These are phyloP conservation scores for Cerastoderma edule DNA, from an alignment of 2,888 invertebrate genomes.

Conservation along the genomic window DNA sequence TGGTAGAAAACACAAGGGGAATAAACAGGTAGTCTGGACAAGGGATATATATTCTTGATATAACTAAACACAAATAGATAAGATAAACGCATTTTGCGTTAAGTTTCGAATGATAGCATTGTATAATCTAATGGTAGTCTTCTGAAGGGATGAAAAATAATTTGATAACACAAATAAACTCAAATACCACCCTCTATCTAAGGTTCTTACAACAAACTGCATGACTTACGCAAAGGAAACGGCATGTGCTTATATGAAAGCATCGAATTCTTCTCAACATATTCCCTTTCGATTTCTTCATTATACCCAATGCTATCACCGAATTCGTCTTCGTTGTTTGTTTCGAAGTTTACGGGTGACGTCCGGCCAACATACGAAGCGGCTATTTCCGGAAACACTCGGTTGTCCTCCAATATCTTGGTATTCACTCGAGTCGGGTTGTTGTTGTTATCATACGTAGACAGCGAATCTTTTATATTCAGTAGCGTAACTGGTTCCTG, in stretches of 20 bases:
- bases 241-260: constrained; percentile 9
- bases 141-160: not conserved
- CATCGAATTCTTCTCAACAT: not conserved
- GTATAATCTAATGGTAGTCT: not conserved
- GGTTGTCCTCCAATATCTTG: constrained; percentile 6
- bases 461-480: constrained; percentile 9
- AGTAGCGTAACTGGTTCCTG: constrained; percentile 21
- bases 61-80: no score
- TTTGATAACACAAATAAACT: not conserved
- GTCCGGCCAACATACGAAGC: not conserved
- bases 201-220: no score
- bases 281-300: constrained; percentile 19
- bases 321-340: constrained; percentile 15
- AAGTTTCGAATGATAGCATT: no score
- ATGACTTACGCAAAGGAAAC: constrained; percentile 15
- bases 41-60: no score
- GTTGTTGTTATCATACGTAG: not conserved
- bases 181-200: no score
- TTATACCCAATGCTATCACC: constrained; percentile 23
- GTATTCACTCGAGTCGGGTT: constrained; percentile 15
- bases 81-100: no score
- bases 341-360: not conserved
- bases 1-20: no score
- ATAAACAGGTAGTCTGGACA: no score
- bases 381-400: not conserved